Percentiles rank a stretch among this genome's conserved stretches.
phyloP scores from a whole-genome alignment of 2,113 vertebrate genomes.

The Sardina pilchardus region DNA sequence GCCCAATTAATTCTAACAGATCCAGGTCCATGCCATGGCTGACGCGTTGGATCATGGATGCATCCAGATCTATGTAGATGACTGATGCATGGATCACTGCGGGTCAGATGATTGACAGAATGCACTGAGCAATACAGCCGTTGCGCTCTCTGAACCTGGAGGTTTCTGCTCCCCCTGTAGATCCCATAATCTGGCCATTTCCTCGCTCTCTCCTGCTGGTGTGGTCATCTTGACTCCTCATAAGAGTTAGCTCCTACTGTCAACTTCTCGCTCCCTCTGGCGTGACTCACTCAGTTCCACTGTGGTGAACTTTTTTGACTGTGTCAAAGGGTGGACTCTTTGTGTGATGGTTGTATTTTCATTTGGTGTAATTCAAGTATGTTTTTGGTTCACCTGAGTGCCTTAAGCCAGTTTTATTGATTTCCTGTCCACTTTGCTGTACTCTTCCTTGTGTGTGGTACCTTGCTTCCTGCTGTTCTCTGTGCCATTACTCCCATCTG shows the following conservation, averaged over 20 bases:
- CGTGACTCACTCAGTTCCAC: background rate
- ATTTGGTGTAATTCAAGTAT: background rate
- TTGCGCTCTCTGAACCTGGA: no score
- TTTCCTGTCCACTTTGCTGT: constrained; percentile 60
- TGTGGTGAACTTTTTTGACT: background rate
- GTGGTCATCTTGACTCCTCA: no score
- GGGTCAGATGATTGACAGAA: background rate
- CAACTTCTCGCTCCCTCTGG: background rate
- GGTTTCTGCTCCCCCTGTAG: no score
- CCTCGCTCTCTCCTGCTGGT: no score
- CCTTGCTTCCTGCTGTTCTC: constrained; percentile 47
- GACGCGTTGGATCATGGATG: no score
- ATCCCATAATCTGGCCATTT: no score
- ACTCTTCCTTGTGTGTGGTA: constrained; percentile 67
- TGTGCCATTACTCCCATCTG: constrained; percentile 23
- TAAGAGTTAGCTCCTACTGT: no score
- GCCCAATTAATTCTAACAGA: no score
- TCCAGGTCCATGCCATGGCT: no score
- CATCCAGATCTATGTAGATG: no score
- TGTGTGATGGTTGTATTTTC: background rate
- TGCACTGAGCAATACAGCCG: no score
- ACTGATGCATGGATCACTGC: background rate
- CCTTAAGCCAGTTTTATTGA: constrained; percentile 49
- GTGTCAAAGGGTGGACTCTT: background rate
- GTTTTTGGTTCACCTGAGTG: background rate